Percentiles rank a stretch among this genome's conserved stretches.
Conservation (phyloP, 2,888 invertebrate species). For the Amaurobius ferox region DNA sequence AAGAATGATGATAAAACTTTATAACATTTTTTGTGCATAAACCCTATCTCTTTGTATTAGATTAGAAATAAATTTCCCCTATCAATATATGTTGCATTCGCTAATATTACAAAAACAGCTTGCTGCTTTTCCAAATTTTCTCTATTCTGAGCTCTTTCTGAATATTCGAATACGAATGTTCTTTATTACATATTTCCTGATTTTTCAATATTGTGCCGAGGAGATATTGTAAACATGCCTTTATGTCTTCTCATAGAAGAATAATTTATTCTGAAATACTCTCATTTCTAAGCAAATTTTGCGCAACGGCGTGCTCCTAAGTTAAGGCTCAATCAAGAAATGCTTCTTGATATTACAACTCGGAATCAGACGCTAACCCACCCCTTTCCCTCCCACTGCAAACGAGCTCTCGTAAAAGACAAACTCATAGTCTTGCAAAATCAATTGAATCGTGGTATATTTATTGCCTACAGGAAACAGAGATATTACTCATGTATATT, state of each 20-base stretch:
- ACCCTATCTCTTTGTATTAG: too few relatives aligned
- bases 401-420: conserved; percentile 27
- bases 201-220: not conserved
- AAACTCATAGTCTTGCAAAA: conserved; percentile 32
- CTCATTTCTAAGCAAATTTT: conserved; percentile 28
- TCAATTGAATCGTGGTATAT: conserved; percentile 55
- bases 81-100: too few relatives aligned
- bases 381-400: not conserved
- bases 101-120: too few relatives aligned
- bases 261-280: conserved; percentile 38
- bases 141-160: too few relatives aligned
- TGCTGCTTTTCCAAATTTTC: too few relatives aligned
- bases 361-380: not conserved
- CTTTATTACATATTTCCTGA: not conserved
- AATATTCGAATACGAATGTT: not conserved
- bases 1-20: too few relatives aligned
- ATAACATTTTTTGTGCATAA: too few relatives aligned
- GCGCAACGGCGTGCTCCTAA: conserved; percentile 11
- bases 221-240: not conserved
- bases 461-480: conserved; percentile 55
- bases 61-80: too few relatives aligned
- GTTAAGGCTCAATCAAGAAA: conserved; percentile 38
- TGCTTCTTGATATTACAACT: conserved; percentile 46
- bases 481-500: conserved; percentile 54
- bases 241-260: not conserved